A percentile compares a stretch with the other conserved stretches of the same genome.
Conservation (phyloP, 2,888 invertebrate species). For the Tetragnatha montana region DNA sequence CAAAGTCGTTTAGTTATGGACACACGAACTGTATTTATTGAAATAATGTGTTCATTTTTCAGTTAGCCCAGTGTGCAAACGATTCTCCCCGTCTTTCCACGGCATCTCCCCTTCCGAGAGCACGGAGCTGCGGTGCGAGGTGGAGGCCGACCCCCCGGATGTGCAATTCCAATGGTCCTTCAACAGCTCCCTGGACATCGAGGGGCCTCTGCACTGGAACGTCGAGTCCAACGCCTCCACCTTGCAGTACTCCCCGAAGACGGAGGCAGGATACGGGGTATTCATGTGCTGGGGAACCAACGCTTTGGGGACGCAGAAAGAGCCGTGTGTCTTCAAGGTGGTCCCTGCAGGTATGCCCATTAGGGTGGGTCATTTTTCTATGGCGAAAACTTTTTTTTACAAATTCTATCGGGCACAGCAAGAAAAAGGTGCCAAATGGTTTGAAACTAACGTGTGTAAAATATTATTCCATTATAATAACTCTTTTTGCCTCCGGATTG, state of each 20-base stretch:
- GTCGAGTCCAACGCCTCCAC: constrained; percentile 85
- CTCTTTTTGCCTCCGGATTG: too few relatives aligned
- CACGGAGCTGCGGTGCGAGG: constrained; percentile 82
- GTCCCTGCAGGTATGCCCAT: constrained; percentile 86
- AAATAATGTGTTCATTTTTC: background rate
- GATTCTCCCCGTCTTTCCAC: background rate
- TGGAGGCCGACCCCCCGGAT: constrained; percentile 89
- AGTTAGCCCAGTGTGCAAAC: constrained; percentile 44
- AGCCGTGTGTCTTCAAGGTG: constrained; percentile 92
- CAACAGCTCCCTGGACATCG: constrained; percentile 82
- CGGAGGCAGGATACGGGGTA: constrained; percentile 93
- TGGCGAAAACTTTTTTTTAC: too few relatives aligned
- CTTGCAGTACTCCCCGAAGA: constrained; percentile 90
- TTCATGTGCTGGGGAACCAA: constrained; percentile 88
- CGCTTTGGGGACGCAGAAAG: constrained; percentile 87
- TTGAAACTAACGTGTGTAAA: too few relatives aligned
- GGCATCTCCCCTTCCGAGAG: constrained; percentile 85
- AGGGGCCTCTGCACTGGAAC: constrained; percentile 77
- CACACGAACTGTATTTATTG: too few relatives aligned
- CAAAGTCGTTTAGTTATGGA: too few relatives aligned
- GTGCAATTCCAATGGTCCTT: constrained; percentile 94
- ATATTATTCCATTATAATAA: too few relatives aligned
- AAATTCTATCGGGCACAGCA: too few relatives aligned
- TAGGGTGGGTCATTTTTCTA: too few relatives aligned
- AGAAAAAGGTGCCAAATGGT: too few relatives aligned